Evolutionary conservation across 2,888 invertebrate species (phyloP), one percentile per base, ranked within the genome.

Genomic region (Neocrepidodera transversa): DNA sequence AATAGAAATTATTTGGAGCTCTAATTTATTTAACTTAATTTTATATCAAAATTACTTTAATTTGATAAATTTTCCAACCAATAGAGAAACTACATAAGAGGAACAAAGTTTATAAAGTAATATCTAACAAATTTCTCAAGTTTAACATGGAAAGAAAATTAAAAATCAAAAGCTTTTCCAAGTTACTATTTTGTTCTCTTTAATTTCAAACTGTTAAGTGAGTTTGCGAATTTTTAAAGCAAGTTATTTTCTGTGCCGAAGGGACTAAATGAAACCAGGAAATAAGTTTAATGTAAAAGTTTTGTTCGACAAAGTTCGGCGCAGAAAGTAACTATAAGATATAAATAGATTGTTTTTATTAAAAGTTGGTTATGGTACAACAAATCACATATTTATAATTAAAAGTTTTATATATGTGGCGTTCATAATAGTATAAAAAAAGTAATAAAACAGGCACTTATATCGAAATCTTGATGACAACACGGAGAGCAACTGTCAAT

Each of bases 211-310:
- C 13, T 35, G 35, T 35, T 35, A 35, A 35, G 35, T 35, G 35
- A 35, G 35, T 35, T 35, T 35, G 35, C 35, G 7, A 35, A 35
- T 35, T 35, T 35, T 35, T 35, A 35, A 35, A 35, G 13, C 13
- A 13, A 35, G 35, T 35, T 13, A 35, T 35, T 8, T 35, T 4
- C 28, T 8, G 2, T 10, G 14, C 35, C 11, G 35, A 35, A 35
- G 35, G 35, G 35, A 13, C n/a, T 4, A 13, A 35, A 35, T 7
- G 11, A 11, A 35, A 35, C 35, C 35, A 13, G n/a, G 35, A 35
- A 35, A 35, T 35, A 35, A 35, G 35, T 35, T 35, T 35, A 35
- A 35, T 35, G 35, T 35, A 35, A 35, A 35, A 35, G 35, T 35
- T 35, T 14, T 35, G 13, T 35, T 10, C 3, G 13, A 7, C 14